Evolutionary conservation across 2,113 vertebrate genomes (phyloP).

Genomic region (Balaeniceps rex): DNA sequence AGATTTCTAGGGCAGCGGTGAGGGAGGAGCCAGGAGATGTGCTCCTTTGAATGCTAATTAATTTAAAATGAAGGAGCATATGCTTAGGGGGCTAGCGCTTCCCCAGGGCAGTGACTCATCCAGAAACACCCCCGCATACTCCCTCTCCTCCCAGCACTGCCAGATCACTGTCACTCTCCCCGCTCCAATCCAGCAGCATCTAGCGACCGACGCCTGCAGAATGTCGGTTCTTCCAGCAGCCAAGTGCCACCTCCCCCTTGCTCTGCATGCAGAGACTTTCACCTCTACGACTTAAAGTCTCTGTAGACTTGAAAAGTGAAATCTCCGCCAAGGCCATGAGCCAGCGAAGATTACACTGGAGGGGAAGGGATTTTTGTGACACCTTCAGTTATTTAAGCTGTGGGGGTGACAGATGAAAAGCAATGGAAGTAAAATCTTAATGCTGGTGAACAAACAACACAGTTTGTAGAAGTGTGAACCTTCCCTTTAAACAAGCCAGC

Average conservation of each 20-base stretch:
- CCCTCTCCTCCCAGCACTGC: slow-evolving; percentile 11
- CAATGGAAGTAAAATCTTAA: not conserved
- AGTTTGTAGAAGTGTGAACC: not conserved
- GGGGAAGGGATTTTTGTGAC: not conserved
- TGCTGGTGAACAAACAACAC: not conserved
- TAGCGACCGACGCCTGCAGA: not conserved
- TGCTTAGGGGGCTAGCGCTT: slow-evolving; percentile 30
- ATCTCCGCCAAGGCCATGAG: not conserved
- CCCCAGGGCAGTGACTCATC: slow-evolving; percentile 45
- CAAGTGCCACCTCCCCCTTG: not conserved
- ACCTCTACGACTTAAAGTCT: not conserved
- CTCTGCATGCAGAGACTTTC: not conserved
- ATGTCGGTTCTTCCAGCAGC: not conserved
- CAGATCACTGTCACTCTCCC: not conserved
- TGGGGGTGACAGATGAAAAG: not conserved
- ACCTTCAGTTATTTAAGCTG: not conserved
- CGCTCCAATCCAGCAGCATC: not conserved
- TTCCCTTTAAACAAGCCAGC: not conserved
- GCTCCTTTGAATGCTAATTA: slow-evolving; percentile 25
- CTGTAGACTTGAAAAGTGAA: not conserved
- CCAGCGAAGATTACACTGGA: not conserved
- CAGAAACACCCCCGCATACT: slow-evolving; percentile 6
- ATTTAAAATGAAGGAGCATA: slow-evolving; percentile 35
- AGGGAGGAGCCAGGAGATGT: slow-evolving; percentile 32
- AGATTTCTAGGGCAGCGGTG: slow-evolving; percentile 33